Percentiles rank a stretch among this genome's conserved stretches.
Conservation (phyloP, 2,113 vertebrate species). For the Monarcha castaneiventris region DNA sequence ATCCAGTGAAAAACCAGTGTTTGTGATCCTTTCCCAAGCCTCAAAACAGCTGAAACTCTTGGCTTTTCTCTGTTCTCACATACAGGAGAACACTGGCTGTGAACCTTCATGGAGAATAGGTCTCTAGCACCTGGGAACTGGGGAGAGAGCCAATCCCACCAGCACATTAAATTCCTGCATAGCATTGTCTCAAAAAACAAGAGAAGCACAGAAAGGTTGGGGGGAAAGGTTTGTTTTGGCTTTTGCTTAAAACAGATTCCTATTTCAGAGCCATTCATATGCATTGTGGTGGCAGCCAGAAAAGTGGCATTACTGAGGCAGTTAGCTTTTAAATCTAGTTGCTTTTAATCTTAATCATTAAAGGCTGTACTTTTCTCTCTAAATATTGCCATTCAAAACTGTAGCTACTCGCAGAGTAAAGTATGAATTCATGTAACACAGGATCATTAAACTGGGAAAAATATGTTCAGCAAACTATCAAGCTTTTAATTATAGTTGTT, state of each 20-base stretch:
- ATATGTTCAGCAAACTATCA: neutral
- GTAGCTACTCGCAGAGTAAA: neutral
- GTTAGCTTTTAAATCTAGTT: neutral
- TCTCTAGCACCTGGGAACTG: neutral
- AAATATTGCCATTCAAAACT: neutral
- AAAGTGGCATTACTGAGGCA: neutral
- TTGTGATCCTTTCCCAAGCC: neutral
- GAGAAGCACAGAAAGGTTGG: neutral
- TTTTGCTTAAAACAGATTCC: neutral
- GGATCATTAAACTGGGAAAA: neutral
- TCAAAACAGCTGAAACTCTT: neutral
- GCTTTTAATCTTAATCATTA: neutral
- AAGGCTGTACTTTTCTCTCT: neutral
- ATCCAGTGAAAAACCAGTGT: neutral
- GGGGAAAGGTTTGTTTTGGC: accelerated
- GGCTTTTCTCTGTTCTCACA: neutral
- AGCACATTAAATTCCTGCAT: neutral
- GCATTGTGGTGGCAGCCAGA: neutral
- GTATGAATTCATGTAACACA: neutral
- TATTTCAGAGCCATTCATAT: neutral
- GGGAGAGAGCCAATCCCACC: neutral
- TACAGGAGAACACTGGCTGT: neutral
- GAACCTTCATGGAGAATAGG: neutral
- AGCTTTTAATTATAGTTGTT: constrained; percentile 17
- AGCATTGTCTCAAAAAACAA: neutral